Percentiles rank a stretch among this genome's conserved stretches.
Conservation (phyloP, 2,113 vertebrate species). For the Pseudorhombus dupliciocellatus region DNA sequence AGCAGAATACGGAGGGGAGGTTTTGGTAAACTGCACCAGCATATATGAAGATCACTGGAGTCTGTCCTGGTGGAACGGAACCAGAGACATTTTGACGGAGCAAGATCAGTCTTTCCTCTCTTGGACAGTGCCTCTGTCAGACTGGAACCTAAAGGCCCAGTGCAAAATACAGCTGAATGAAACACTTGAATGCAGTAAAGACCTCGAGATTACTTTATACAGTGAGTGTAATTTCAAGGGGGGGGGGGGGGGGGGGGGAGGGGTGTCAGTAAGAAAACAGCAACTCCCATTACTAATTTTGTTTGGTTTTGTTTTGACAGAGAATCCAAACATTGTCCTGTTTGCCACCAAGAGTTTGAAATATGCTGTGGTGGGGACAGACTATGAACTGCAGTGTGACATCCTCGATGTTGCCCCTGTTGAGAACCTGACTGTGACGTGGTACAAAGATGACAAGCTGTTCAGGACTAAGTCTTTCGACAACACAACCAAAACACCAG, state of each 20-base stretch:
- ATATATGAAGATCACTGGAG: fast-evolving
- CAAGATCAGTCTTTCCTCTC: fast-evolving
- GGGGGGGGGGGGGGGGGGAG: no score
- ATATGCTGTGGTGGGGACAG: neutral
- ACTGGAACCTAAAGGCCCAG: constrained; percentile 34
- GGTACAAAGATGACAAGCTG: constrained; percentile 34
- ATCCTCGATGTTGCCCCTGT: constrained; percentile 53
- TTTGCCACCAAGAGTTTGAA: neutral
- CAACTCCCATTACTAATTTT: neutral
- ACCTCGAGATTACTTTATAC: constrained; percentile 51
- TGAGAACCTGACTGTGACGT: constrained; percentile 47
- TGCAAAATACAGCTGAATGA: constrained; percentile 28
- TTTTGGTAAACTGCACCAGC: constrained; percentile 48
- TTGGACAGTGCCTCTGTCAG: fast-evolving
- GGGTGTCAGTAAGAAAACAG: neutral
- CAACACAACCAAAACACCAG: neutral
- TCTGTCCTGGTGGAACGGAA: constrained; percentile 32
- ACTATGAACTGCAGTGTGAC: constrained; percentile 72
- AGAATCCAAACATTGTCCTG: constrained; percentile 48
- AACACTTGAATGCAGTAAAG: neutral
- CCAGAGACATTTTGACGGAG: fast-evolving
- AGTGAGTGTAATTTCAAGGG: constrained; percentile 59
- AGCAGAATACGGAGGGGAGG: neutral
- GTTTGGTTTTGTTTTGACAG: constrained; percentile 49
- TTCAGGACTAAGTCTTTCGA: fast-evolving